These are phyloP conservation scores for Podarcis muralis DNA, from an alignment of 2,113 vertebrate species.

Conservation along the genomic window DNA sequence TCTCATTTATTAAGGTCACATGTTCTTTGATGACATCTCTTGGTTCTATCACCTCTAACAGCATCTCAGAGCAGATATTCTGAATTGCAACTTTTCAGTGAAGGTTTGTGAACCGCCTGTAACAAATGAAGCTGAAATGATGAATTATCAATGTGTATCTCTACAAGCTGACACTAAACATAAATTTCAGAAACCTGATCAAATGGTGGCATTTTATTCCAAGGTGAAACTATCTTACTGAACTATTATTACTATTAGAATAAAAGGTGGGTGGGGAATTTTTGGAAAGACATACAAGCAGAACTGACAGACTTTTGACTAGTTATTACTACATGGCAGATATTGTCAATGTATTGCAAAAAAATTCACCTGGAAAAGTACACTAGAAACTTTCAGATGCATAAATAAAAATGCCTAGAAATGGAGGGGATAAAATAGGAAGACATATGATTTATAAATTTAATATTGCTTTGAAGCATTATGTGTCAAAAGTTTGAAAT, in stretches of 20 bases:
- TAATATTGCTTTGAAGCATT: no score
- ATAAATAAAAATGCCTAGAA: not conserved
- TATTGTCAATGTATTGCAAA: not conserved
- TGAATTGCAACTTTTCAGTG: not conserved
- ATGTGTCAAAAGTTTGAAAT: no score
- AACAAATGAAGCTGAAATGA: conserved; percentile 11
- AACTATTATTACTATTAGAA: not conserved
- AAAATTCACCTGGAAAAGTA: not conserved
- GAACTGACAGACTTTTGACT: not conserved
- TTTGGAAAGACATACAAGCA: not conserved
- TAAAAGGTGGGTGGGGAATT: not conserved
- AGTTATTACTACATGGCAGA: not conserved
- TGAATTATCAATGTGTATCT: not conserved
- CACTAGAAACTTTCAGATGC: not conserved
- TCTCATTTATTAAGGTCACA: not conserved
- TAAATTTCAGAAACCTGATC: not conserved
- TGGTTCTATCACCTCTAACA: not conserved
- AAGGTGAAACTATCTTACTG: not conserved
- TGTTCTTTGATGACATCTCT: not conserved
- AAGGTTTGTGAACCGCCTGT: not conserved
- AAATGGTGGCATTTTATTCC: not conserved
- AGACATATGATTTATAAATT: not conserved
- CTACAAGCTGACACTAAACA: not conserved
- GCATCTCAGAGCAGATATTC: not conserved
- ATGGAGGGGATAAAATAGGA: not conserved